Evolutionary conservation across 2,113 vertebrate genomes (phyloP).

Genomic region (Microcebus tavaratra): DNA sequence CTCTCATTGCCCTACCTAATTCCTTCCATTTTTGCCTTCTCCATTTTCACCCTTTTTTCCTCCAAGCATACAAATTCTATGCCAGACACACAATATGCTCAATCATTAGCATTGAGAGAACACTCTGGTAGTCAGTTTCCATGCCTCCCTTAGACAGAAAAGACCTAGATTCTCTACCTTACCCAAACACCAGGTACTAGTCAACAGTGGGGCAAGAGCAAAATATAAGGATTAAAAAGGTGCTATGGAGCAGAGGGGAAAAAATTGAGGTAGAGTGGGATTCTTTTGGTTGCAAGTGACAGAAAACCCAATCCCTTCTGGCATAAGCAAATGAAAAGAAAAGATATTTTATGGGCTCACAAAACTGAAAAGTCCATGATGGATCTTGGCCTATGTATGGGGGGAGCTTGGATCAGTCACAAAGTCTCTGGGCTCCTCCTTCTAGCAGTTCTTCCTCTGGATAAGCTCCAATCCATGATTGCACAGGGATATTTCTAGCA

Average conservation of each 20-base stretch:
- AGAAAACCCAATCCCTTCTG: not conserved
- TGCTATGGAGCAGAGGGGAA: not conserved
- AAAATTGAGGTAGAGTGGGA: not conserved
- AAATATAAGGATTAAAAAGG: not conserved
- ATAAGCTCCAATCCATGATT: not conserved
- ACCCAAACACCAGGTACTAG: not conserved
- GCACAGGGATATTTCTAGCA: not conserved
- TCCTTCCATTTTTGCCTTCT: not conserved
- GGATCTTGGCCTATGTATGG: not conserved
- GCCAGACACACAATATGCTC: not conserved
- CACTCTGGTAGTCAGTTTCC: not conserved
- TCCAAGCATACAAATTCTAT: not conserved
- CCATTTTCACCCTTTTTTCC: not conserved
- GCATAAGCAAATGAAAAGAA: conserved; percentile 7
- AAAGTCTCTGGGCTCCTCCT: not conserved
- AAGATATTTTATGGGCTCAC: not conserved
- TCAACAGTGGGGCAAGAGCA: not conserved
- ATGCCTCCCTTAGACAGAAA: not conserved
- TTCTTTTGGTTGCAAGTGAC: not conserved
- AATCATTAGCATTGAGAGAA: not conserved
- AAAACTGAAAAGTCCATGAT: not conserved
- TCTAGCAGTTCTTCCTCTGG: not conserved
- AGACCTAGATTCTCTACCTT: not conserved
- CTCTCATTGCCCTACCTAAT: not conserved
- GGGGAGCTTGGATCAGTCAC: not conserved